Base-by-base conservation (phyloP, 2,113 vertebrate species). In the Marmota flaviventris region DNA sequence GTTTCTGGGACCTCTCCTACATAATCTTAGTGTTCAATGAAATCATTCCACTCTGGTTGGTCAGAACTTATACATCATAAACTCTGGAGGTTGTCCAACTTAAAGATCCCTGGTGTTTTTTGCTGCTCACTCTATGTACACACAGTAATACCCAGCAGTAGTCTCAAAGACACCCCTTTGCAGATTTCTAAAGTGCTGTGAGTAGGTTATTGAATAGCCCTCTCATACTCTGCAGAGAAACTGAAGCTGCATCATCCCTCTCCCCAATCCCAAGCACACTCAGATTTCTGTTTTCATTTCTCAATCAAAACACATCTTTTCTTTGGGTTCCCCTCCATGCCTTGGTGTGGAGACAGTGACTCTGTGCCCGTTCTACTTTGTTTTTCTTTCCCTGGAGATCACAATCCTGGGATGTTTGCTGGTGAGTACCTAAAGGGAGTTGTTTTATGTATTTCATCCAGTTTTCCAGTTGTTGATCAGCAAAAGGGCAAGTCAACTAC, bases 161-260 rank as follows among this genome's bases (percentile, higher is more conserved):
- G n/a, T 45, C 16, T 73, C 37, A 67, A 78, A 70, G 29, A 72
- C 37, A 37, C 2, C 16, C 14, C 42, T 27, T 1, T 53, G 45
- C 24, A 67, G 42, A 29, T 91, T 85, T 82, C 81, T 56, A 17
- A 18, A n/a, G 7, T 32, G 13, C 27, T n/a, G 12, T 84, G 12
- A 53, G 45, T 45, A 25, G 8, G 16, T 53, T 79, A 67, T 27
- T 67, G 1, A 13, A 22, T n/a, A 12, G 8, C 6, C 24, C 42
- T 77, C 51, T 48, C 5, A 4, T 45, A 18, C 2, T 37, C 11
- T 65, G 12, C 29, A 29, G 58, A 39, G 4, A 34, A 79, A 95
- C 45, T 18, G 17, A 29, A n/a, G 13, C 29, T 22, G 1, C 18
- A 37, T 51, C 61, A 5, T 0, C 4, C 1, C 6, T 11, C 1